Evolutionary conservation across 2,888 invertebrate genomes (phyloP).

Genomic region (Galerucella calmariensis): DNA sequence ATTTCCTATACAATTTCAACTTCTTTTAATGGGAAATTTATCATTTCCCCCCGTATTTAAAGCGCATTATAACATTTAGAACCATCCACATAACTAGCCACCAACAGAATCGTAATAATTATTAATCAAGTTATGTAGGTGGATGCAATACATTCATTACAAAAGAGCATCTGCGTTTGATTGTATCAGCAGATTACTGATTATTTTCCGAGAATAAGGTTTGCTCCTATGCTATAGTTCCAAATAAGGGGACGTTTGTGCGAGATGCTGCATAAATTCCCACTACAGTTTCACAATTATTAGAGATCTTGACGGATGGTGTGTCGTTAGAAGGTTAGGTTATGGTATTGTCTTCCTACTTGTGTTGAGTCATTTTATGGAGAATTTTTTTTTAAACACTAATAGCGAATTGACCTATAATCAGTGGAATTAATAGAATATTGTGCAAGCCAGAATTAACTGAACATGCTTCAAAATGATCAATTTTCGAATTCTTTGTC

Average conservation of each 20-base stretch:
- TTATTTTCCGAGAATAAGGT: constrained; percentile 21
- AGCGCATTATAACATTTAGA: constrained; percentile 28
- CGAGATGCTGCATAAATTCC: constrained; percentile 17
- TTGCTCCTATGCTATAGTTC: constrained; percentile 17
- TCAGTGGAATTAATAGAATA: no score
- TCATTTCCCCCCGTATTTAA: constrained; percentile 12
- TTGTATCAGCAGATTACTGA: constrained; percentile 34
- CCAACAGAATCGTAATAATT: constrained; percentile 41
- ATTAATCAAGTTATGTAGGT: constrained; percentile 36
- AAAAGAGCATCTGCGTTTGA: constrained; percentile 33
- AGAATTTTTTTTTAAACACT: neutral
- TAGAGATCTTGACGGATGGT: constrained; percentile 16
- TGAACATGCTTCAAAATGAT: no score
- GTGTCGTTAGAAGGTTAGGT: constrained; percentile 12
- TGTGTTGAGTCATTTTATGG: neutral
- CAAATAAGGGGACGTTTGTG: constrained; percentile 24
- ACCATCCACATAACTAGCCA: constrained; percentile 28
- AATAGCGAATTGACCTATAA: neutral
- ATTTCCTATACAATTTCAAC: no score
- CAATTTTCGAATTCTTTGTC: no score
- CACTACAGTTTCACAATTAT: neutral
- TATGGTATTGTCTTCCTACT: constrained; percentile 11
- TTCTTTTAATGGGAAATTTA: no score
- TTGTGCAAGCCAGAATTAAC: no score
- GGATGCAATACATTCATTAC: constrained; percentile 39